A percentile compares a stretch with the other conserved stretches of the same genome.
These are phyloP conservation scores for Cecropterus lyciades DNA, from an alignment of 1,140 invertebrate species.

Conservation along the genomic window DNA sequence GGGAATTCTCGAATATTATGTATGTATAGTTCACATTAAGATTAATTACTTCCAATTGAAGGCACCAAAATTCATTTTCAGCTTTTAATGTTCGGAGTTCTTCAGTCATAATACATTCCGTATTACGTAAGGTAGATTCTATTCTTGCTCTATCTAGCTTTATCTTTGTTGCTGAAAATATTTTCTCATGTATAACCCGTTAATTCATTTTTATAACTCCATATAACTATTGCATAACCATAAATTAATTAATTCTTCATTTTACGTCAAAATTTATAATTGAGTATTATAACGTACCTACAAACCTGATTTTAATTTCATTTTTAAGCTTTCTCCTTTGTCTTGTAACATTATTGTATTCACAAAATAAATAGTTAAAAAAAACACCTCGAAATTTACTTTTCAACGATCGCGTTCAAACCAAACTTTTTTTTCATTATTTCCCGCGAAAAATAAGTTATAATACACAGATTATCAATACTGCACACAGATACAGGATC, in stretches of 20 bases:
- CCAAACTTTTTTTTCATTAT: too few species aligned
- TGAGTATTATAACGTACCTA: too few species aligned
- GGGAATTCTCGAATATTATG: too few species aligned
- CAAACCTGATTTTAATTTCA: conserved; percentile 48
- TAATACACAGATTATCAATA: too few species aligned
- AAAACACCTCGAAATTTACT: too few species aligned
- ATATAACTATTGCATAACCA: too few species aligned
- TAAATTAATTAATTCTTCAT: not conserved
- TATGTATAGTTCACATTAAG: not conserved
- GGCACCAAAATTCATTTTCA: conserved; percentile 49
- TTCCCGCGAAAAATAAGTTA: too few species aligned
- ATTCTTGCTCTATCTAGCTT: conserved; percentile 49
- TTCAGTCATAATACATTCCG: conserved; percentile 48
- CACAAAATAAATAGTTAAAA: not conserved
- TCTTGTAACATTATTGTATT: conserved; percentile 15
- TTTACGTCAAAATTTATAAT: too few species aligned
- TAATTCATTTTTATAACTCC: too few species aligned
- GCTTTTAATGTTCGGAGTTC: conserved; percentile 47
- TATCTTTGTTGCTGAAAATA: conserved; percentile 53
- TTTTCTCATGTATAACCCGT: not conserved
- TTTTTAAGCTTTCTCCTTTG: conserved; percentile 44
- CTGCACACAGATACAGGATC: too few species aligned
- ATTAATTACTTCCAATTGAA: conserved; percentile 55
- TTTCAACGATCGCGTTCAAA: too few species aligned
- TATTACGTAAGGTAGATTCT: conserved; percentile 46